Evolutionary conservation across 35 echinoderm and acorn worm genomes (phyloP), one percentile per base, ranked within the genome.

Genomic region (Hemicentrotus pulcherrimus): DNA sequence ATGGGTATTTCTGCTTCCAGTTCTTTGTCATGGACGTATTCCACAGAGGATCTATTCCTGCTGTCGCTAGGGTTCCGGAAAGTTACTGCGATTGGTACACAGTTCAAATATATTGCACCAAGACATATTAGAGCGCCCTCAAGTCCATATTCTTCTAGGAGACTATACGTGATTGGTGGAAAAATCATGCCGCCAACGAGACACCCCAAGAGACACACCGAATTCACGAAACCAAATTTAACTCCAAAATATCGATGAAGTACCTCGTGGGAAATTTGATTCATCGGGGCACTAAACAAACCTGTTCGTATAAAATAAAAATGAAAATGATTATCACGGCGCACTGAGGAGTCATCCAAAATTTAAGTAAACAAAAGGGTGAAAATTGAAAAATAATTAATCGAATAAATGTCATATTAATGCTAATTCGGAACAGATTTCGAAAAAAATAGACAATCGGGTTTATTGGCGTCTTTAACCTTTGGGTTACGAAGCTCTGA

Each of bases 51-150:
- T 45, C 3, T 90, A 11, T 33, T 19, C 18, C 19, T 47, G 14
- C 19, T 47, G 91, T 93, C 91, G 10, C 13, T 31, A 24, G 91
- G 91, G 45, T 32, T 14, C 41, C 91, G 3, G 10, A 93, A n/a
- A 16, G 91, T 93, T 28, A 93, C 30, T 48, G 91, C 91, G 13
- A 93, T 93, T 9, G 91, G 91, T 5, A 93, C 48, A 93, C 91
- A 47, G 48, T 93, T 93, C 45, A 93, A 47, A 58, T 46, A 93
- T 12, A 93, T 13, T 31, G 32, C 91, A 48, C 91, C 91, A 31
- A 93, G 45, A 93, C 91, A 93, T 13, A 93, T 32, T 9, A 93
- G 48, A 33, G 91, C 91, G 16, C 91, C 91, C 46, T 58, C 48
- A 47, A 93, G 16, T 47, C 91, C 91, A 93, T 93, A 93, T 28